Evolutionary conservation across 2,113 vertebrate species (phyloP).

Genomic region (Prunella himalayana): DNA sequence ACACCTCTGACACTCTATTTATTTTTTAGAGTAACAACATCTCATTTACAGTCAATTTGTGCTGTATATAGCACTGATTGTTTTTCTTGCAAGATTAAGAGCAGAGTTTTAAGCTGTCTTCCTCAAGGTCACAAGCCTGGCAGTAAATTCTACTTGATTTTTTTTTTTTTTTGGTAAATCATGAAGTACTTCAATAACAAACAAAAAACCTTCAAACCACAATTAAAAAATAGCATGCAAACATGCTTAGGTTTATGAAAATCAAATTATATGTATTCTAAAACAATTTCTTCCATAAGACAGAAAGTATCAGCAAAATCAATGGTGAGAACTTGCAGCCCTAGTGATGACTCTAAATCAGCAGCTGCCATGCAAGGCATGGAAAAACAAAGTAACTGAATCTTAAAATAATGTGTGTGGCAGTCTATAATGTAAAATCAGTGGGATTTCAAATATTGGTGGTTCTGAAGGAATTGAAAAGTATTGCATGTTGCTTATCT

Average conservation of each 20-base stretch:
- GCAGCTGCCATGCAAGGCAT: not conserved
- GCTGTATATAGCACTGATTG: not conserved
- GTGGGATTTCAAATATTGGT: not conserved
- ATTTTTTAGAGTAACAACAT: not conserved
- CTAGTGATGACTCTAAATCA: not conserved
- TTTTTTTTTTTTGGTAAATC: not conserved
- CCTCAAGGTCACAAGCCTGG: not conserved
- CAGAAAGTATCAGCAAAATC: not conserved
- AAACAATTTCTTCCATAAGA: not conserved
- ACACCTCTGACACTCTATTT: not conserved
- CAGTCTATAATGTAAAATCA: not conserved
- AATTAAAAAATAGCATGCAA: not conserved
- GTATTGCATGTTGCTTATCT: not conserved
- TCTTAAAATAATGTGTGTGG: not conserved
- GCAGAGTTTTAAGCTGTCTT: not conserved
- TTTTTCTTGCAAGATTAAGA: not conserved
- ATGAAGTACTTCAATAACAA: not conserved
- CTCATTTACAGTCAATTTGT: not conserved
- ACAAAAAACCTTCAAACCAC: not conserved
- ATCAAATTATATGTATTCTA: not conserved
- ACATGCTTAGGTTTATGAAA: not conserved
- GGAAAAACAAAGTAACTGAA: not conserved
- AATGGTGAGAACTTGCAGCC: not conserved
- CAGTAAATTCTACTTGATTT: not conserved
- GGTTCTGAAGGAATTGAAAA: not conserved